Evolutionary conservation across 1,140 invertebrate species (phyloP).

Genomic region (Pygmarrhopalites habei): DNA sequence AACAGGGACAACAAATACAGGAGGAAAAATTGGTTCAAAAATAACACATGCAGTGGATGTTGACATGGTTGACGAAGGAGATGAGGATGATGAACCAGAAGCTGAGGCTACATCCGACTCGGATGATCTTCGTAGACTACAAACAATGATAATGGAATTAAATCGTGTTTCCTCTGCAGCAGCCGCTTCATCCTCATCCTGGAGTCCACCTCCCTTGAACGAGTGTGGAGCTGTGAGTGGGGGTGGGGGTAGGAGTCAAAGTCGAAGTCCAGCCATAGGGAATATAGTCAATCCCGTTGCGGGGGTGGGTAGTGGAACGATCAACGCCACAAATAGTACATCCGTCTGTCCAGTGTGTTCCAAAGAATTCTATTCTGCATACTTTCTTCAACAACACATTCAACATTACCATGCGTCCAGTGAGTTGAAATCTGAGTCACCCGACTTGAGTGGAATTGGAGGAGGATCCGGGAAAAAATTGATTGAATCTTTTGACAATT

Average conservation of each 20-base stretch:
- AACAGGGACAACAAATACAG: not conserved
- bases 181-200: conserved; percentile 46
- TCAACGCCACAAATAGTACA: conserved; percentile 18
- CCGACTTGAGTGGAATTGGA: not conserved
- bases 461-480: conserved; percentile 3
- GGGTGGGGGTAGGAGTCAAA: not conserved
- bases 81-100: conserved; percentile 15
- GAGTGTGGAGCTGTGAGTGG: conserved; percentile 39
- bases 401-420: conserved; percentile 44
- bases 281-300: too few species aligned
- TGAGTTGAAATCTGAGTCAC: conserved; percentile 19
- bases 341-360: conserved; percentile 47
- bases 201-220: conserved; percentile 46
- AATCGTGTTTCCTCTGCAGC: conserved; percentile 60
- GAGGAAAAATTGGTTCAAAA: too few species aligned
- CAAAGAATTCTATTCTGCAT: conserved; percentile 55
- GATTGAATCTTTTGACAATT: not conserved
- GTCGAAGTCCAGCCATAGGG: conserved; percentile 12
- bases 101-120: conserved; percentile 40
- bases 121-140: conserved; percentile 76
- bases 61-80: not conserved
- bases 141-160: conserved; percentile 83
- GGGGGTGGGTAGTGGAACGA: too few species aligned
- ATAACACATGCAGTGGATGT: not conserved
- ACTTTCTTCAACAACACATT: conserved; percentile 55